Conservation (phyloP, 2,113 vertebrate genomes). For the Coregonus clupeaformis region DNA sequence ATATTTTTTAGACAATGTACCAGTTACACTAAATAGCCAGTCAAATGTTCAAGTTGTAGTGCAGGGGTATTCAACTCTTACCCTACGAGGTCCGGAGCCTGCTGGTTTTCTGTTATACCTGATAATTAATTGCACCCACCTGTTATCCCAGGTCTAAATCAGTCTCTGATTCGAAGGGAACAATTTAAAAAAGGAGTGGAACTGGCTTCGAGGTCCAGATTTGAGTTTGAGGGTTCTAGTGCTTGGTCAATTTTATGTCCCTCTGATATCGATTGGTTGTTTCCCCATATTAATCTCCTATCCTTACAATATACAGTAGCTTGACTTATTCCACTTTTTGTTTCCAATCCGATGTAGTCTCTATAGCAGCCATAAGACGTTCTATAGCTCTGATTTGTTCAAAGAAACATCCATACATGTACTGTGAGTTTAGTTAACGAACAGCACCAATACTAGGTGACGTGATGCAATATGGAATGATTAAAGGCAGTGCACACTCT, state of each 20-base stretch:
- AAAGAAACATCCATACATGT: background rate
- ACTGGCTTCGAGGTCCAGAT: no score
- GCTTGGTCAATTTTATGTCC: background rate
- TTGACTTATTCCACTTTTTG: background rate
- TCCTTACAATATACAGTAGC: background rate
- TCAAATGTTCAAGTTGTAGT: background rate
- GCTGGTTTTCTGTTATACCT: no score
- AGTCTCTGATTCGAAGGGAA: no score
- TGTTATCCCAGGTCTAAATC: no score
- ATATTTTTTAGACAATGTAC: background rate
- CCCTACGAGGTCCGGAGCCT: no score
- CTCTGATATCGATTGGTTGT: background rate
- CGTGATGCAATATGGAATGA: slow-evolving; percentile 1
- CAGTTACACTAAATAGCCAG: background rate
- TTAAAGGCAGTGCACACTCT: background rate
- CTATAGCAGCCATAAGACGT: background rate
- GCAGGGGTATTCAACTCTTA: no score
- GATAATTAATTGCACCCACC: no score
- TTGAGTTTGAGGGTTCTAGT: background rate
- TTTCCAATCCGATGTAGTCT: background rate
- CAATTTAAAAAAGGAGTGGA: no score
- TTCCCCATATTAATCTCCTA: background rate
- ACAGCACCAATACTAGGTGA: background rate
- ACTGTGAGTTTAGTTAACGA: background rate
- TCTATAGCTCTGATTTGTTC: background rate